Base-by-base conservation (phyloP, 2,113 vertebrate species). In the Ceyx melanurus region DNA sequence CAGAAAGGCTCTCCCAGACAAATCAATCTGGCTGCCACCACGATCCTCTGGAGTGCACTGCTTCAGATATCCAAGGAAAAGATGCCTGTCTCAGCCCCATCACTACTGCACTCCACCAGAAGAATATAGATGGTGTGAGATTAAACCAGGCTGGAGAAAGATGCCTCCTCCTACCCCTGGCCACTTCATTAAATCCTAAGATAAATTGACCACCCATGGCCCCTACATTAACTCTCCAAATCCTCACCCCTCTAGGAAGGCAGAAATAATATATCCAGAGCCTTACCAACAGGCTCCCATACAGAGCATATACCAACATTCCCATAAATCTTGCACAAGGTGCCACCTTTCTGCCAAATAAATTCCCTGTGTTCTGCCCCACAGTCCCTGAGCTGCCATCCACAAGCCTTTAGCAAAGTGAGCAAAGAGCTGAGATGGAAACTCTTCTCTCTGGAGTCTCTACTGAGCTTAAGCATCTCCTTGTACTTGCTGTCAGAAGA, bases 51-150 rank as follows among this genome's bases (percentile, higher is more conserved):
- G 15, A 81, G 74, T 62, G 17, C 74, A 76, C 84, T 87, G 88
- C 54, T 83, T 94, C 46, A 93, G 65, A 83, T 88, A 79, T 78
- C 70, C 80, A 92, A 92, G 71, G 50, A 83, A 90, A 84, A 95
- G 23, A 50, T 66, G 78, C 66, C 81, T 82, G 78, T 70, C 81
- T 82, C 54, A 86, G 78, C 66, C 77, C 50, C 82, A 50, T 43
- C 22, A 50, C 31, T 71, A 20, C 73, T 42, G 75, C 90, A 86
- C 50, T 40, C 28, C 53, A 28, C 70, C 54, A 54, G 57, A 67
- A 78, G 72, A 78, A 72, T 88, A 93, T 22, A 89, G 54, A 94
- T 75, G 22, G 73, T 54, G 18, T 86, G 54, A 95, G 90, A 93
- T 92, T 93, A 94, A 90, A 76, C 33, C 37, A 62, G 83, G 22